Percentiles rank a stretch among this genome's conserved stretches.
Conservation (phyloP, 2,888 invertebrate genomes). For the Diogma glabrata region DNA sequence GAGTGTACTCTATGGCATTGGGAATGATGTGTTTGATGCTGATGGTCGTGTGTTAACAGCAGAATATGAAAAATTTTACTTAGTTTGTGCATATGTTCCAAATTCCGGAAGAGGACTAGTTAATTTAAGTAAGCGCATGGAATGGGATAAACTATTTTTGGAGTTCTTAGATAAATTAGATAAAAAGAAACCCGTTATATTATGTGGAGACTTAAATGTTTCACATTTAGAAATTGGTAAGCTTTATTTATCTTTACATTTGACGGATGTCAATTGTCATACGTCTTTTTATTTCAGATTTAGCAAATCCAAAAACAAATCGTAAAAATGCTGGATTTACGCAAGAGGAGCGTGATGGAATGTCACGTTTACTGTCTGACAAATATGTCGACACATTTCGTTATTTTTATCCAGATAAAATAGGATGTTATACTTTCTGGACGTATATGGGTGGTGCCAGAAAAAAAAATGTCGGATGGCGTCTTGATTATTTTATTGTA, state of each 20-base stretch:
- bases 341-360: constrained; percentile 81
- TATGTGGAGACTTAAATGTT: constrained; percentile 97
- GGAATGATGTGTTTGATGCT: constrained; percentile 55
- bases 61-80: constrained; percentile 82
- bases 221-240: constrained; percentile 87
- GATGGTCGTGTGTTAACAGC: constrained; percentile 86
- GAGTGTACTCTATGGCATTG: constrained; percentile 70
- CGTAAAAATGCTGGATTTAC: constrained; percentile 93
- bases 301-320: constrained; percentile 89
- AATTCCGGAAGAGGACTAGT: constrained; percentile 86
- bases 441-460: constrained; percentile 82
- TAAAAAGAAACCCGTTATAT: constrained; percentile 81
- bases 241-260: constrained; percentile 16
- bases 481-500: constrained; percentile 90
- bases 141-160: constrained; percentile 82
- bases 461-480: constrained; percentile 90
- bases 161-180: constrained; percentile 69
- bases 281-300: constrained; percentile 42
- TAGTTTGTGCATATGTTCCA: constrained; percentile 87
- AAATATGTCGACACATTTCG: constrained; percentile 87
- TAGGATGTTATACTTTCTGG: constrained; percentile 88
- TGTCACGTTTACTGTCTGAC: constrained; percentile 67
- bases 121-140: constrained; percentile 72
- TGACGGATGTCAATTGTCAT: background rate
- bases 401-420: constrained; percentile 70